These are phyloP conservation scores for Eupithecia pulchellata DNA, from an alignment of 2,888 invertebrate genomes.

Conservation along the genomic window DNA sequence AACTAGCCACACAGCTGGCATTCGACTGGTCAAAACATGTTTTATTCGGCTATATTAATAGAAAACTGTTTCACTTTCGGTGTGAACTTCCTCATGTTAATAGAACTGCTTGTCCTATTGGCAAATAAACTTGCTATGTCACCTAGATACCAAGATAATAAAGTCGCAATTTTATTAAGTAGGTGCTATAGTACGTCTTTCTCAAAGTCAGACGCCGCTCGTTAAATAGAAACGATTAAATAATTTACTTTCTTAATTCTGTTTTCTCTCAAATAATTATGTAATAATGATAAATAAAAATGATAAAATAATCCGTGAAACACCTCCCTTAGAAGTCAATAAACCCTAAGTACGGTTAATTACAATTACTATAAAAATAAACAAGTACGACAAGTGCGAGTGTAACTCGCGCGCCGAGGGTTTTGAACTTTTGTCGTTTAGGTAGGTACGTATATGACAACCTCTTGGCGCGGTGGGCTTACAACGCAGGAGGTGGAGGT, in stretches of 20 bases:
- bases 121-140: background rate
- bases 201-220: background rate
- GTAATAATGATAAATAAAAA: too few relatives aligned
- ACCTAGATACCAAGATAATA: background rate
- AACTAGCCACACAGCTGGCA: conserved; percentile 67
- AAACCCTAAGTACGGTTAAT: background rate
- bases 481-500: too few relatives aligned
- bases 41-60: conserved; percentile 60
- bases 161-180: background rate
- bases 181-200: background rate
- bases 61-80: conserved; percentile 56
- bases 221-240: background rate
- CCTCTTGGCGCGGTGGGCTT: too few relatives aligned
- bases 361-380: background rate
- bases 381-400: too few relatives aligned
- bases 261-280: too few relatives aligned
- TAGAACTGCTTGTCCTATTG: background rate
- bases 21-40: conserved; percentile 71
- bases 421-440: too few relatives aligned
- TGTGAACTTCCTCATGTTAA: conserved; percentile 26
- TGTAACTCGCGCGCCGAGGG: too few relatives aligned
- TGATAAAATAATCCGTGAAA: background rate
- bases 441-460: too few relatives aligned
- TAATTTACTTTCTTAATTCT: too few relatives aligned
- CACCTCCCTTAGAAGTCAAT: too few relatives aligned